phyloP scores from a whole-genome alignment of 2,797 vertebrate genomes.

The Podarcis lilfordi region DNA sequence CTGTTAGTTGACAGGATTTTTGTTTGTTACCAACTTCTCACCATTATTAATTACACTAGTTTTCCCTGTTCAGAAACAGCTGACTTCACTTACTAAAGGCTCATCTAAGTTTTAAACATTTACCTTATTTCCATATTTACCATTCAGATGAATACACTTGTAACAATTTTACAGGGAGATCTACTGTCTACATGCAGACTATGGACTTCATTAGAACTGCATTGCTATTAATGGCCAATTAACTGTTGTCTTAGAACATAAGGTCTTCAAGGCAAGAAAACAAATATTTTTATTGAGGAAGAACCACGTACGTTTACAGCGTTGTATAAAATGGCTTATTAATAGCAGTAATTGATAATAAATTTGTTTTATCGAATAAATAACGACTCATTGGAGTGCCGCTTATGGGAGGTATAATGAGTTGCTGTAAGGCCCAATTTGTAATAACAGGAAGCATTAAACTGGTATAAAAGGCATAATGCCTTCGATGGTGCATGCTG shows the following conservation, averaged over 20 bases:
- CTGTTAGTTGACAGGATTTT: neutral
- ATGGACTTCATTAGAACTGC: neutral
- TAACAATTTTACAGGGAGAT: neutral
- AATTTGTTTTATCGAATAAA: neutral
- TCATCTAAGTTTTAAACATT: neutral
- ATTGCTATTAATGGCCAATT: neutral
- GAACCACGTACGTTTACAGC: neutral
- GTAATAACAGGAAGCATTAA: slow-evolving; percentile 21
- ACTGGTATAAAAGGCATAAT: neutral
- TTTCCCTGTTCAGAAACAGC: neutral
- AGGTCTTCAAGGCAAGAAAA: neutral
- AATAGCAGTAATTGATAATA: slow-evolving; percentile 13
- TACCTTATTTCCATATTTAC: neutral
- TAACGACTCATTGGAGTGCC: neutral
- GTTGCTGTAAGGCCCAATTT: neutral
- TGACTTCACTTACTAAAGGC: neutral
- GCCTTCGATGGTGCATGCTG: neutral
- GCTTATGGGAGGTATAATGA: slow-evolving; percentile 13
- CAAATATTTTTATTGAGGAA: slow-evolving; percentile 1
- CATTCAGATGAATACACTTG: neutral
- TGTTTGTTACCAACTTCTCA: neutral
- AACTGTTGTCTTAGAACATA: neutral
- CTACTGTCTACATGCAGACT: neutral
- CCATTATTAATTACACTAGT: neutral
- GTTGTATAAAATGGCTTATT: neutral